Percentiles rank a stretch among this genome's conserved stretches.
Evolutionary conservation across 2,888 invertebrate genomes (phyloP).

Genomic region (Orchesella flavescens): DNA sequence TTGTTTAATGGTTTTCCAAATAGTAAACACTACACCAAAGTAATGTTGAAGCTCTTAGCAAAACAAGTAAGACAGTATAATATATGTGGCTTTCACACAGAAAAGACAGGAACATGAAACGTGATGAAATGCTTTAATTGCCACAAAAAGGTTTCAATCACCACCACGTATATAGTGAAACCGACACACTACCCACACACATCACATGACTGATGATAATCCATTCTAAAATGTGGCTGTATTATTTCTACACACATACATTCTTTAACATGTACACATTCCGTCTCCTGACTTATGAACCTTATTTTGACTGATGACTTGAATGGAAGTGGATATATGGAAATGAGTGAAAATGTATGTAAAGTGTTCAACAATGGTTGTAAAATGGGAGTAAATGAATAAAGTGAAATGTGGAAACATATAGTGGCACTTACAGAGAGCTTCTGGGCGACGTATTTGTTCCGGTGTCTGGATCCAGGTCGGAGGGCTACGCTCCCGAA

Average conservation of each 20-base stretch:
- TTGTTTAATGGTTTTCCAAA: slow-evolving; percentile 26
- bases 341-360: slow-evolving; percentile 61
- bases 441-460: slow-evolving; percentile 76
- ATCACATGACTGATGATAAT: too few species aligned
- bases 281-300: slow-evolving; percentile 50
- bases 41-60: slow-evolving; percentile 25
- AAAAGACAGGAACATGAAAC: slow-evolving; percentile 46
- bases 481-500: slow-evolving; percentile 72
- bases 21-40: slow-evolving; percentile 17
- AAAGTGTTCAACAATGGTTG: slow-evolving; percentile 31
- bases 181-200: neutral
- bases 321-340: slow-evolving; percentile 55
- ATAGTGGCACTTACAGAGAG: slow-evolving; percentile 75
- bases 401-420: slow-evolving; percentile 12
- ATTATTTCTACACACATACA: neutral
- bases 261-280: neutral
- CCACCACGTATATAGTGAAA: slow-evolving; percentile 3
- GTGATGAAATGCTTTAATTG: slow-evolving; percentile 61
- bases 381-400: slow-evolving; percentile 41
- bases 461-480: slow-evolving; percentile 73
- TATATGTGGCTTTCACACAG: slow-evolving; percentile 51
- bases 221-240: neutral
- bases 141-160: slow-evolving; percentile 38
- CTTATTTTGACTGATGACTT: slow-evolving; percentile 61
- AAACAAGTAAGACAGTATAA: slow-evolving; percentile 33